Evolutionary conservation across 1,140 invertebrate species (phyloP), one percentile per base, ranked within the genome.

Genomic region (Penaeus vannamei): DNA sequence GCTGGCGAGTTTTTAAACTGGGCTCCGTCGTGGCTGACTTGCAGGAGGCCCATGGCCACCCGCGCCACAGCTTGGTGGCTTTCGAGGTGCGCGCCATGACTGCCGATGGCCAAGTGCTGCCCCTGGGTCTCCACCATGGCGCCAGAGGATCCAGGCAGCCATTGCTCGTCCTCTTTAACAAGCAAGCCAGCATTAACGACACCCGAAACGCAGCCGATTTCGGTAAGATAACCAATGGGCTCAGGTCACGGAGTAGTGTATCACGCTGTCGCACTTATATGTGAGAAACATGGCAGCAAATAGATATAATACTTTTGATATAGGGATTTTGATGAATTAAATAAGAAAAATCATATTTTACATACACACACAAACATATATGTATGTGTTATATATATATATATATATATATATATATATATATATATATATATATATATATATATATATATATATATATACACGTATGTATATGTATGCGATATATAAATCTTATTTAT

Each of bases 1-100:
- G 86, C 7, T 88, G 86, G 86, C 61, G 86, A 23, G 86, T 88
- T 64, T 88, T 88, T 62, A 66, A 82, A 32, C 62, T 88, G 26
- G 86, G 86, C 2, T 62, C 64, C 10, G 64, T 83, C 2, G 76
- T 36, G 77, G 64, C 23, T 42, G 8, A 1, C 20, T 20, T 69
- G 60, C 29, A 32, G 20, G 36, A 26, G 1, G 22, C n/a, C 23
- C 62, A 26, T 17, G 22, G 42, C 5, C 32, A 72, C 36, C 36
- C n/a, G 19, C 59, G 4, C n/a, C 22, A 26, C 7, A 53, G 53
- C 53, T 12, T 53, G 53, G 80, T 88, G n/a, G 62, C 46, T 19
- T 42, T 88, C 20, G 23, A 83, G 42, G 86, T 88, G 23, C 60
- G 46, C 17, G 80, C 86, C 22, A 53, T 32, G 36, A 88, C 79